Conservation (phyloP, 2,888 invertebrate species). For the Pollenia labialis region DNA sequence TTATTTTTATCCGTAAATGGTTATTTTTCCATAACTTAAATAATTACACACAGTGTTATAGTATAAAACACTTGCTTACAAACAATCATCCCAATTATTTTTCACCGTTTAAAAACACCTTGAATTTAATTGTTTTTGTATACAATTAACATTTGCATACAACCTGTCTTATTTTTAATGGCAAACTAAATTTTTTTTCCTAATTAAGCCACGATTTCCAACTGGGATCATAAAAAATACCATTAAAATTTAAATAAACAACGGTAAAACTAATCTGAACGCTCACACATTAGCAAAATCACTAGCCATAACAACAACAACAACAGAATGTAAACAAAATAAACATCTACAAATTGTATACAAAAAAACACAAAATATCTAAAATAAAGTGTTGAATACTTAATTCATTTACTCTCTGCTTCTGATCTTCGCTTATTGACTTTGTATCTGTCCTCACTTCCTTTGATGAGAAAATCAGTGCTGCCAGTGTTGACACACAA, state of each 20-base stretch:
- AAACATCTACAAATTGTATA: constrained; percentile 16
- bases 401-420: neutral
- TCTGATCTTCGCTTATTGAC: constrained; percentile 4
- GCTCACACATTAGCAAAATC: neutral
- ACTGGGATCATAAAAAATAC: neutral
- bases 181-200: neutral
- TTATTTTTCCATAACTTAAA: no score
- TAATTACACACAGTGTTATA: no score
- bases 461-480: no score
- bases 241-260: constrained; percentile 16
- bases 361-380: neutral
- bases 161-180: neutral
- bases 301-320: neutral
- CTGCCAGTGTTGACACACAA: no score
- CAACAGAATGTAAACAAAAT: neutral
- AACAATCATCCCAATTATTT: neutral
- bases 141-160: neutral
- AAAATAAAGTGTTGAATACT: neutral
- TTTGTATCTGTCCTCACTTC: no score
- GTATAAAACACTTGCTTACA: neutral
- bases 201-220: neutral
- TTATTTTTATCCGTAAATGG: no score
- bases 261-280: neutral
- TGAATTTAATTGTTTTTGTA: neutral
- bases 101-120: neutral